phyloP scores from a whole-genome alignment of 2,888 invertebrate genomes.

The Lysandra coridon region DNA sequence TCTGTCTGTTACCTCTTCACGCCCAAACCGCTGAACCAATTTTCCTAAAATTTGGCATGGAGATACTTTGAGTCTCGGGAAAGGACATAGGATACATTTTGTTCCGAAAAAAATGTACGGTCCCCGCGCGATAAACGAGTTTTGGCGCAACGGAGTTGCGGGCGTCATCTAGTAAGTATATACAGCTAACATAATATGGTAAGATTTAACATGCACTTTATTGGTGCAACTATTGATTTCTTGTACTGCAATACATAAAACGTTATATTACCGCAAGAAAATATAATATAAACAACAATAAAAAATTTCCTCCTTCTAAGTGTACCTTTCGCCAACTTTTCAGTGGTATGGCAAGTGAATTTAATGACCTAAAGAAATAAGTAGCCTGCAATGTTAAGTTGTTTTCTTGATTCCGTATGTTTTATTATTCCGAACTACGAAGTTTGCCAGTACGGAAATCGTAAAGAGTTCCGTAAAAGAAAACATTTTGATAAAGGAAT shows the following conservation, averaged over 20 bases:
- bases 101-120: too few relatives aligned
- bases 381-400: not conserved
- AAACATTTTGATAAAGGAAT: not conserved
- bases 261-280: too few relatives aligned
- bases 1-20: too few relatives aligned
- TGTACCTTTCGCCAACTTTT: not conserved
- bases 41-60: too few relatives aligned
- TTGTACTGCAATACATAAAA: too few relatives aligned
- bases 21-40: too few relatives aligned
- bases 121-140: too few relatives aligned
- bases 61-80: too few relatives aligned
- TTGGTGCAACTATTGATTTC: too few relatives aligned
- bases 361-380: constrained; percentile 1
- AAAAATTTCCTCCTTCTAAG: not conserved
- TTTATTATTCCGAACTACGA: not conserved
- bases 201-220: too few relatives aligned
- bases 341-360: not conserved
- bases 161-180: not conserved
- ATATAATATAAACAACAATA: not conserved
- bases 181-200: not conserved
- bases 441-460: constrained; percentile 6
- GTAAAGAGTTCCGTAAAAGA: not conserved
- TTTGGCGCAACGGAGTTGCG: too few relatives aligned
- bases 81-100: too few relatives aligned
- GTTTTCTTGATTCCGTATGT: not conserved